Evolutionary conservation across 2,888 invertebrate genomes (phyloP).

Genomic region (Diabrotica balteata): DNA sequence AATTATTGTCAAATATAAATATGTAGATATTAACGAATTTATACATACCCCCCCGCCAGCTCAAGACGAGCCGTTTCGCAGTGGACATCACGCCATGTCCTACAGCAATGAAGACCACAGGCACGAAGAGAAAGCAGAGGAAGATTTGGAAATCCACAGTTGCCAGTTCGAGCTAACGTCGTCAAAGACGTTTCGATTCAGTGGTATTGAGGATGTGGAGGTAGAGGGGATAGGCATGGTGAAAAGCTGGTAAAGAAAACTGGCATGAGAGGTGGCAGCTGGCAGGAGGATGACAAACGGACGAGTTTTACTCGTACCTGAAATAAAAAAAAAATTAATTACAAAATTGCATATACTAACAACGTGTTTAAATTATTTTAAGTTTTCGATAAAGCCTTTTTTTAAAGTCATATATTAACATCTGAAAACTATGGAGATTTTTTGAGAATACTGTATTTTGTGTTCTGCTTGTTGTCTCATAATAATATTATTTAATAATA

Average conservation of each 20-base stretch:
- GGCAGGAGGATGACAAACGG: background rate
- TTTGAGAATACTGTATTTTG: too few relatives aligned
- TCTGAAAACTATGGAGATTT: too few relatives aligned
- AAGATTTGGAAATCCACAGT: conserved; percentile 24
- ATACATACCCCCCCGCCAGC: conserved; percentile 61
- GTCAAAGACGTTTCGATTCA: background rate
- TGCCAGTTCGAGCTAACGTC: conserved; percentile 21
- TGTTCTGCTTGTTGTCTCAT: too few relatives aligned
- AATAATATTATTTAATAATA: too few relatives aligned
- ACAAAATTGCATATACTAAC: too few relatives aligned
- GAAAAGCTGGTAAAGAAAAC: background rate
- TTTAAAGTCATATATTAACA: too few relatives aligned
- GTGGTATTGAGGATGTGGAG: background rate
- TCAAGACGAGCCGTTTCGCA: conserved; percentile 69
- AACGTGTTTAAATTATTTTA: too few relatives aligned
- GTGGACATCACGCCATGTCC: conserved; percentile 65
- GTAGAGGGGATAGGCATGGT: conserved; percentile 7
- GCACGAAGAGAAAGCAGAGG: conserved; percentile 18
- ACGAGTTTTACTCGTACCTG: background rate
- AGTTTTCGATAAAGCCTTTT: too few relatives aligned
- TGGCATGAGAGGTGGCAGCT: conserved; percentile 19
- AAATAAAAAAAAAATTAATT: conserved; percentile 7
- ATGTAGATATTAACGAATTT: too few relatives aligned
- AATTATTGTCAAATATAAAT: too few relatives aligned
- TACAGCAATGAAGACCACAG: conserved; percentile 71